These are phyloP conservation scores for Phyllostomus hastatus DNA, from an alignment of 2,113 vertebrate species.

Conservation along the genomic window DNA sequence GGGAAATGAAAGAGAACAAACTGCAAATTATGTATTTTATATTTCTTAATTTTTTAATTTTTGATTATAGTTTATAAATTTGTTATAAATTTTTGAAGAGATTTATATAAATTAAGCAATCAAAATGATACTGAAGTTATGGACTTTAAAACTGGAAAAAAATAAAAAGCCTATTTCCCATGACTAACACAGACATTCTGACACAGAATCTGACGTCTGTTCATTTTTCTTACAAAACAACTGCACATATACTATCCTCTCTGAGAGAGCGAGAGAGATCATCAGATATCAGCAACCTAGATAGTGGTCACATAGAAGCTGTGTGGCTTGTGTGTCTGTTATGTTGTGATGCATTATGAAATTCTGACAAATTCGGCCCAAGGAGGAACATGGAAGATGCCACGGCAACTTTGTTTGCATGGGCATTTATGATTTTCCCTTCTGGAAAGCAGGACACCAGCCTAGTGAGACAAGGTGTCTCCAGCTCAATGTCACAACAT, in stretches of 20 bases:
- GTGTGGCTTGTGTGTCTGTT: not conserved
- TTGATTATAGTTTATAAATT: not conserved
- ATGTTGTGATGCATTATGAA: not conserved
- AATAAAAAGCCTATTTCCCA: not conserved
- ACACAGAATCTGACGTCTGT: not conserved
- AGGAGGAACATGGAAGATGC: not conserved
- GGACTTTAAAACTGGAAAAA: not conserved
- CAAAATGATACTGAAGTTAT: not conserved
- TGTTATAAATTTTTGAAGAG: not conserved
- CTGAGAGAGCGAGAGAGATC: not conserved
- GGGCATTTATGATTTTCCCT: not conserved
- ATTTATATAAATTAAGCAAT: not conserved
- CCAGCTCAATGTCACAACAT: not conserved
- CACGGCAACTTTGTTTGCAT: not conserved
- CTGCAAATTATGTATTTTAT: not conserved
- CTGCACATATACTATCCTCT: not conserved
- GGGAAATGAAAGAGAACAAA: not conserved
- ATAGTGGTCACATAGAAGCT: not conserved
- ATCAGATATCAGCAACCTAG: accelerated
- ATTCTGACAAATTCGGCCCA: not conserved
- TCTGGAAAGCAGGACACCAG: not conserved
- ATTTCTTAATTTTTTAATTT: constrained; percentile 14
- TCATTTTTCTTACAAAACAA: not conserved
- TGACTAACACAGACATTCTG: not conserved
- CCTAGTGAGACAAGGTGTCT: not conserved